Evolutionary conservation across 2,888 invertebrate genomes (phyloP).

Genomic region (Monoplex corrugatus): DNA sequence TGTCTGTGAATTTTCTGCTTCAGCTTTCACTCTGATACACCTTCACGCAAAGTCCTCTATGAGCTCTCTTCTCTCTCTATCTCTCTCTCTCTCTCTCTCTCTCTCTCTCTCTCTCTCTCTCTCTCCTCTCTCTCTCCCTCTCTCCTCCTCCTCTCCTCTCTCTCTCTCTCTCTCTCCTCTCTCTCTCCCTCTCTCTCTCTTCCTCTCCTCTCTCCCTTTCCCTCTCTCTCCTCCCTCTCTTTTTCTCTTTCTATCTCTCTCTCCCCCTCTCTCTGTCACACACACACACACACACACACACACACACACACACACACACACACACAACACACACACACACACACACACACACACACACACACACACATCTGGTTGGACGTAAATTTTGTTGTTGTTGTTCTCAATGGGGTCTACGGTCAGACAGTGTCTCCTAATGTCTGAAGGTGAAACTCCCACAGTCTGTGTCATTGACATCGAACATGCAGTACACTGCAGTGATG

Average conservation of each 20-base stretch:
- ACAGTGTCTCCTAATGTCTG: no score
- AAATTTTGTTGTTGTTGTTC: no score
- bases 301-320: background rate
- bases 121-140: background rate
- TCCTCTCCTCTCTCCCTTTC: background rate
- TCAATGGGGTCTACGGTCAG: no score
- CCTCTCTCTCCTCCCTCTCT: background rate
- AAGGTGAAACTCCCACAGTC: no score
- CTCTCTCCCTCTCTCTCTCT: background rate
- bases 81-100: background rate
- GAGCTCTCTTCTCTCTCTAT: background rate
- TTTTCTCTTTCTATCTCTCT: background rate
- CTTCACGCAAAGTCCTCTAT: no score
- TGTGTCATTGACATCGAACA: no score
- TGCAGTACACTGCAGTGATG: no score
- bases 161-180: no score
- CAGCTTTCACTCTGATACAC: no score
- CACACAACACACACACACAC: no score
- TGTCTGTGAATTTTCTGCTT: no score
- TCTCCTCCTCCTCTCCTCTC: background rate
- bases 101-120: background rate
- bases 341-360: background rate
- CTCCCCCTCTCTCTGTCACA: background rate
- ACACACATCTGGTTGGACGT: background rate
- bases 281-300: background rate